phyloP scores from a whole-genome alignment of 2,797 vertebrate genomes.

The Poecile montanus region DNA sequence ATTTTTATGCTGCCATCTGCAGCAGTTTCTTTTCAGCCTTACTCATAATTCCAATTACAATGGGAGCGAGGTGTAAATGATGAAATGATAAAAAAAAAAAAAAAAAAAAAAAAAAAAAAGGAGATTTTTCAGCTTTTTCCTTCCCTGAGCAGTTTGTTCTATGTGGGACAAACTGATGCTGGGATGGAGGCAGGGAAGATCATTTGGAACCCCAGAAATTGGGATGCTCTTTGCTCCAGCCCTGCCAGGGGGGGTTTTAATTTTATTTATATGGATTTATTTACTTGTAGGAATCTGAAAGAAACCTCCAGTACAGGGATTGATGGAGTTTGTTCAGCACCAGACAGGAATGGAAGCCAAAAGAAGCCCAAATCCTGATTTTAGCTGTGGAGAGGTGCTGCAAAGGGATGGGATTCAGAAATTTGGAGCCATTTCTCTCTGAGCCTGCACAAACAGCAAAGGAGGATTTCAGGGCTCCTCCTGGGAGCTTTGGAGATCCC shows the following conservation, averaged over 20 bases:
- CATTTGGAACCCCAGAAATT: neutral
- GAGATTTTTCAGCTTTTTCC: neutral
- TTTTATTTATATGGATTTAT: neutral
- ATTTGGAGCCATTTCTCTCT: neutral
- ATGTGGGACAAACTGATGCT: fast-evolving
- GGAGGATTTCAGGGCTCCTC: neutral
- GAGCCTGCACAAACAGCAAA: neutral
- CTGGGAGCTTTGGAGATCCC: neutral
- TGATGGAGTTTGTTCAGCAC: neutral
- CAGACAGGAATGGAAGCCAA: neutral
- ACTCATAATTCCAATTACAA: neutral
- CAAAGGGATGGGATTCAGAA: neutral
- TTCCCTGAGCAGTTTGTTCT: neutral
- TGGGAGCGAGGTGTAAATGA: neutral
- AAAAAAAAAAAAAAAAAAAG: neutral
- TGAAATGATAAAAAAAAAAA: neutral
- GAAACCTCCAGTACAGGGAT: fast-evolving
- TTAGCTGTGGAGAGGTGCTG: neutral
- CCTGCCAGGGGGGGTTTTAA: fast-evolving
- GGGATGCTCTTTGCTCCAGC: neutral
- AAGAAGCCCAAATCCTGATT: neutral
- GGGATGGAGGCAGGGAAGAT: neutral
- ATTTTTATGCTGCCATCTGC: slow-evolving; percentile 25
- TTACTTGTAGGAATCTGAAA: neutral
- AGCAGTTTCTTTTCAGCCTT: neutral